A percentile compares a stretch with the other conserved stretches of the same genome.
phyloP scores from a whole-genome alignment of 2,797 vertebrate species.

The Buceros bicornis region DNA sequence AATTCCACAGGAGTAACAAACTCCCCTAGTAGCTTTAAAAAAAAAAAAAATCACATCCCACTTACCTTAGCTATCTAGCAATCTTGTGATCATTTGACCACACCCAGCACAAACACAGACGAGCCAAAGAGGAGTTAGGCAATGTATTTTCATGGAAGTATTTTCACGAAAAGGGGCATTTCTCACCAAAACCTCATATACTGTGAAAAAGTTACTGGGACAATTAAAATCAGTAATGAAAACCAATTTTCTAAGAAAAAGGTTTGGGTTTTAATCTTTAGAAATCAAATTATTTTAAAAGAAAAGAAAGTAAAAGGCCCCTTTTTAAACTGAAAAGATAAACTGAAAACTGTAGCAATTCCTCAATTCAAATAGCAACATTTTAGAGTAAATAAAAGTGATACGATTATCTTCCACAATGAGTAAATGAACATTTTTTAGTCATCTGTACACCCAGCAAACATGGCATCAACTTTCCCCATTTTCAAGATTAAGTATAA shows the following conservation, averaged over 20 bases:
- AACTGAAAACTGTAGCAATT: neutral
- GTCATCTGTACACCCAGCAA: neutral
- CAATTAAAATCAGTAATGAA: neutral
- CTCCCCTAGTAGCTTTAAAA: neutral
- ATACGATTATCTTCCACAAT: neutral
- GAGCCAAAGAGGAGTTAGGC: neutral
- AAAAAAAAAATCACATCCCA: neutral
- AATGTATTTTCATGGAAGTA: neutral
- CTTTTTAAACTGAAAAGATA: neutral
- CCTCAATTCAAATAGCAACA: neutral
- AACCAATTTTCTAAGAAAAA: neutral
- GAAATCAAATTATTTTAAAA: neutral
- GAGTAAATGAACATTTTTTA: neutral
- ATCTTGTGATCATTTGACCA: neutral
- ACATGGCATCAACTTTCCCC: neutral
- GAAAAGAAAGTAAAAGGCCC: neutral
- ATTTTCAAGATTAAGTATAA: neutral
- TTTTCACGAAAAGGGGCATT: neutral
- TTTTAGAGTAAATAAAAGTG: neutral
- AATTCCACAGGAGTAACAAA: slow-evolving; percentile 3
- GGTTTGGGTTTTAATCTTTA: neutral
- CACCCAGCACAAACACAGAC: neutral
- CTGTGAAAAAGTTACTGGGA: neutral
- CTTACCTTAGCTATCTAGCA: neutral
- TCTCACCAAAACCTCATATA: neutral